Evolutionary conservation across 1,140 invertebrate species (phyloP).

Genomic region (Neodiprion lecontei): DNA sequence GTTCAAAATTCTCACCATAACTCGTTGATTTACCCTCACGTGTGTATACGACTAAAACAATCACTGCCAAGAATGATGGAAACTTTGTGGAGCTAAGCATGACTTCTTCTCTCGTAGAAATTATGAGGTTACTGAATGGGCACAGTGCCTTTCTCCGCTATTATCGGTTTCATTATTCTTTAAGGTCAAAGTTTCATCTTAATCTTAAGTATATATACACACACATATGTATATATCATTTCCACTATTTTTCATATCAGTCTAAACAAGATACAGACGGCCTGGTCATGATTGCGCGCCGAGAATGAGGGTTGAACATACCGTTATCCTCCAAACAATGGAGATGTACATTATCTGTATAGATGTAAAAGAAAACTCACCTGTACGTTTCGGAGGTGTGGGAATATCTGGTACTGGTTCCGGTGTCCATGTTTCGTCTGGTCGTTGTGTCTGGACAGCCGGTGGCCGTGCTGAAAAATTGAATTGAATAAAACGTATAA

Average conservation of each 20-base stretch:
- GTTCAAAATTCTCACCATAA: not conserved
- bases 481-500: no score
- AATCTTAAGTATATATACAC: not conserved
- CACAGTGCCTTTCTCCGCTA: not conserved
- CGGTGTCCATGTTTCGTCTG: not conserved
- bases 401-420: not conserved
- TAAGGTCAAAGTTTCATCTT: slow-evolving; percentile 6
- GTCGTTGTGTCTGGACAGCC: no score
- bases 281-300: not conserved
- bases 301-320: not conserved
- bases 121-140: not conserved
- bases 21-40: not conserved
- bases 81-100: not conserved
- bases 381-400: not conserved
- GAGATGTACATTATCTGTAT: not conserved
- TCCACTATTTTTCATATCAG: not conserved
- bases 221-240: not conserved
- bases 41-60: not conserved
- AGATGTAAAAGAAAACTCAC: not conserved
- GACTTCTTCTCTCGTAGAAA: not conserved
- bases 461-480: no score
- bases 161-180: slow-evolving; percentile 1
- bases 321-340: not conserved
- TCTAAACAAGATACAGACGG: not conserved
- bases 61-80: not conserved